These are phyloP conservation scores for Octonoba sinensis DNA, from an alignment of 2,888 invertebrate species.

Conservation along the genomic window DNA sequence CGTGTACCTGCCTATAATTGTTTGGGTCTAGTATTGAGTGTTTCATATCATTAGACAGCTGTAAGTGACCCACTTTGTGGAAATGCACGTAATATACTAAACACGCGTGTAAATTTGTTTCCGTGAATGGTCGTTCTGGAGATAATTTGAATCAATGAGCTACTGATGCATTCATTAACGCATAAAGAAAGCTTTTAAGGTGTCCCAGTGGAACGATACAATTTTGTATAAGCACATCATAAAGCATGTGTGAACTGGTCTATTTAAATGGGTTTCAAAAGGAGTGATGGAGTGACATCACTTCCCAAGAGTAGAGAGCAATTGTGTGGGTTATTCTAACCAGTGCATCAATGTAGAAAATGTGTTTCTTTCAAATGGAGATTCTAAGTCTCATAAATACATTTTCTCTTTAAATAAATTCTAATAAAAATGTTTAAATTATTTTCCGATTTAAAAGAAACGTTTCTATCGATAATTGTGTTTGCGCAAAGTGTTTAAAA, in stretches of 20 bases:
- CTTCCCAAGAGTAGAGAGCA: no score
- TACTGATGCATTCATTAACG: no score
- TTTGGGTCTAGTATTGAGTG: conserved; percentile 19
- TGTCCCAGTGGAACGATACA: not conserved
- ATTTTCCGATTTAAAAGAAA: not conserved
- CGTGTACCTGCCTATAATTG: conserved; percentile 21
- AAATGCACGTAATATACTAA: no score
- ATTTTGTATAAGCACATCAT: not conserved
- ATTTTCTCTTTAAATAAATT: not conserved
- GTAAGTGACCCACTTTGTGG: conserved; percentile 7
- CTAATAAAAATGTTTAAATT: not conserved
- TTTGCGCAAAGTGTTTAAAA: not conserved
- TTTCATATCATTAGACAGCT: conserved; percentile 24
- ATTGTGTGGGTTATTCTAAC: not conserved
- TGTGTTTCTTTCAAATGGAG: not conserved
- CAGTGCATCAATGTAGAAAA: not conserved
- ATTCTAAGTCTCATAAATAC: not conserved
- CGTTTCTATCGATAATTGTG: not conserved
- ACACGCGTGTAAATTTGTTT: no score
- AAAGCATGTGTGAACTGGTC: not conserved
- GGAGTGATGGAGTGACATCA: not conserved
- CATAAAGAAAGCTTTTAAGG: no score
- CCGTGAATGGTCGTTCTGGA: no score
- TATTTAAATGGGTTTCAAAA: not conserved
- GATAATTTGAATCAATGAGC: no score